Percentiles rank a stretch among this genome's conserved stretches.
Evolutionary conservation across 2,888 invertebrate genomes (phyloP).

Genomic region (Archaeoteleia sp.): DNA sequence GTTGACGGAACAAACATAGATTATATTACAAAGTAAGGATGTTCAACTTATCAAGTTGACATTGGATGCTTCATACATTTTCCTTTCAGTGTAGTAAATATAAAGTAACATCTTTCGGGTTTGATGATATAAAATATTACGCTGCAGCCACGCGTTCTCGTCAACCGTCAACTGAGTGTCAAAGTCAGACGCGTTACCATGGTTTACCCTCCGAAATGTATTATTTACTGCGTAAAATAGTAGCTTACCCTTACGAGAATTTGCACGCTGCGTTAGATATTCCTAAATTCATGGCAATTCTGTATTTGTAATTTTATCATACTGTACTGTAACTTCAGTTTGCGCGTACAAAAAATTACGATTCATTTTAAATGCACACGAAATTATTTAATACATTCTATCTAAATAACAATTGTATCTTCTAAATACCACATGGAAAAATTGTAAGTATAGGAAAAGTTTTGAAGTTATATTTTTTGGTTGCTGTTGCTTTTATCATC

Average conservation of each 20-base stretch:
- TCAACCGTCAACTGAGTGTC: conserved; percentile 42
- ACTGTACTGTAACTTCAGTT: conserved; percentile 27
- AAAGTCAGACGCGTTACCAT: conserved; percentile 30
- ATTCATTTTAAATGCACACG: conserved; percentile 35
- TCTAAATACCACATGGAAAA: no score
- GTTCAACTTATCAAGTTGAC: no score
- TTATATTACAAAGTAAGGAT: no score
- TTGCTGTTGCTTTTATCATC: no score
- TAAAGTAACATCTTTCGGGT: conserved; percentile 18
- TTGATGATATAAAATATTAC: conserved; percentile 29
- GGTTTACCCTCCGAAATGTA: conserved; percentile 40
- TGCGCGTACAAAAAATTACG: conserved; percentile 37
- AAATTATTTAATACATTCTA: conserved; percentile 35
- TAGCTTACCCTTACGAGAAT: conserved; percentile 46
- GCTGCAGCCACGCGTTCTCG: conserved; percentile 27
- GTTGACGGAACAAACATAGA: no score
- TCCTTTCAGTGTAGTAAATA: conserved; percentile 12
- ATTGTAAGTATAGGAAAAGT: no score
- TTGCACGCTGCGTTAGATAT: conserved; percentile 42
- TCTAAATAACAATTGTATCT: conserved; percentile 19
- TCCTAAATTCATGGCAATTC: conserved; percentile 50
- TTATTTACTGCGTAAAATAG: conserved; percentile 54
- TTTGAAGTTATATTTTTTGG: no score
- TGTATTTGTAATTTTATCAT: conserved; percentile 53
- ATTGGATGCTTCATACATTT: no score